These are phyloP conservation scores for Macaca nemestrina DNA, from an alignment of 2,113 vertebrate species.

Conservation along the genomic window DNA sequence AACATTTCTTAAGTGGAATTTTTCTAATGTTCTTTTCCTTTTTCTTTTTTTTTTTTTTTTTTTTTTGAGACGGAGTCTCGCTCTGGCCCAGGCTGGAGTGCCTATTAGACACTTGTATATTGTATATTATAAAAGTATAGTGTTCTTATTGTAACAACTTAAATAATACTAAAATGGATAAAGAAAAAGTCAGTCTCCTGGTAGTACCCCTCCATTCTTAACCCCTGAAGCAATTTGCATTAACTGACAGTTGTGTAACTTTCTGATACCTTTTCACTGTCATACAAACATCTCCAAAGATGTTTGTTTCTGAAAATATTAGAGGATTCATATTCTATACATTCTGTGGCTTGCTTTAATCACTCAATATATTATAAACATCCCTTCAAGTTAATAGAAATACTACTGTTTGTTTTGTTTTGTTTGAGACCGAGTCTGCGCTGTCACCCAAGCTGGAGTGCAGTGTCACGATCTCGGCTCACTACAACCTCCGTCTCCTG, in stretches of 20 bases:
- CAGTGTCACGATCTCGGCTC: too few species aligned
- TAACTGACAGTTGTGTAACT: background rate
- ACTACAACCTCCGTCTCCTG: too few species aligned
- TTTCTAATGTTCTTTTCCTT: background rate
- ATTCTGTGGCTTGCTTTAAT: background rate
- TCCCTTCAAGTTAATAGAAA: background rate
- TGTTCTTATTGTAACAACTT: background rate
- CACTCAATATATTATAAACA: slow-evolving; percentile 14
- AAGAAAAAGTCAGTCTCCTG: background rate
- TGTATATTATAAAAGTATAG: background rate
- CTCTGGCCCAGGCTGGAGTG: too few species aligned
- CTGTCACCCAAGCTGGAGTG: too few species aligned
- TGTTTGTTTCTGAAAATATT: slow-evolving; percentile 29
- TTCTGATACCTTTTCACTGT: background rate
- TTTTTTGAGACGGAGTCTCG: too few species aligned
- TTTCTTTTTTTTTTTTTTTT: too few species aligned
- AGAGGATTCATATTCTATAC: background rate
- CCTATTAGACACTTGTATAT: background rate
- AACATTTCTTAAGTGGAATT: slow-evolving; percentile 15
- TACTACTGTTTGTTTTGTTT: background rate
- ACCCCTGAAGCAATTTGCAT: background rate
- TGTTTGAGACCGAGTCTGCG: too few species aligned
- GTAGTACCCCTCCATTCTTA: background rate
- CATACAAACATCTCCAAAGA: background rate
- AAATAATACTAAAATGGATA: background rate